phyloP scores from a whole-genome alignment of 2,113 vertebrate genomes.

The Baryphthengus martii region DNA sequence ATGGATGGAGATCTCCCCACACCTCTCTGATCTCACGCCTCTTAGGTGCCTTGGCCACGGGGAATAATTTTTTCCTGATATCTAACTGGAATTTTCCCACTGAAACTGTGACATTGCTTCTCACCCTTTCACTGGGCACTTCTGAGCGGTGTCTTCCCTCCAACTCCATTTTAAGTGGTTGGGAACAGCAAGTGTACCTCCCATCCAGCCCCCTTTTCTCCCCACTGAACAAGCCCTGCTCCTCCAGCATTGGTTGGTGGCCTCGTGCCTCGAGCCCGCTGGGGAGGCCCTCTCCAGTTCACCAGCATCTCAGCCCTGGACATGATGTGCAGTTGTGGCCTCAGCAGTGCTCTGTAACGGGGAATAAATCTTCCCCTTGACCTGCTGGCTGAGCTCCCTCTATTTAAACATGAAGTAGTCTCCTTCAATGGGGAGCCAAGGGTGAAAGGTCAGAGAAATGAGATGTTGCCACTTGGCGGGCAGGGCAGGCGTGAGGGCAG shows the following conservation, averaged over 20 bases:
- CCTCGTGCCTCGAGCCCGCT: neutral
- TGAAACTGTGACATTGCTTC: neutral
- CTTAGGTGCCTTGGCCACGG: neutral
- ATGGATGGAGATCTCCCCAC: neutral
- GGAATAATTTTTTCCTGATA: neutral
- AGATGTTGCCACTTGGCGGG: fast-evolving
- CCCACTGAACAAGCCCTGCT: neutral
- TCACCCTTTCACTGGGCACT: neutral
- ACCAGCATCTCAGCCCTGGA: neutral
- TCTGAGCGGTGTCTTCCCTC: neutral
- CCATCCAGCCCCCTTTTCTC: neutral
- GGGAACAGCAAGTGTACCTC: neutral
- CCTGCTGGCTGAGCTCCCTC: neutral
- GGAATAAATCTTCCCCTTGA: neutral
- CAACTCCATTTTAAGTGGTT: neutral
- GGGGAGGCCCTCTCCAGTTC: neutral
- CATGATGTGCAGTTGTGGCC: neutral
- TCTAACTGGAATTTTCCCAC: neutral
- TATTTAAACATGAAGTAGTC: slow-evolving; percentile 46
- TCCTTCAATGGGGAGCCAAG: neutral
- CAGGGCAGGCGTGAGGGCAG: neutral
- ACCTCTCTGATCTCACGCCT: neutral
- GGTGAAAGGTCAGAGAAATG: slow-evolving; percentile 41
- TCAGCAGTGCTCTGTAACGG: neutral
- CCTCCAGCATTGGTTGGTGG: neutral